A percentile compares a stretch with the other conserved stretches of the same genome.
phyloP scores from a whole-genome alignment of 2,888 invertebrate species.

The Holacanthella duospinosa region DNA sequence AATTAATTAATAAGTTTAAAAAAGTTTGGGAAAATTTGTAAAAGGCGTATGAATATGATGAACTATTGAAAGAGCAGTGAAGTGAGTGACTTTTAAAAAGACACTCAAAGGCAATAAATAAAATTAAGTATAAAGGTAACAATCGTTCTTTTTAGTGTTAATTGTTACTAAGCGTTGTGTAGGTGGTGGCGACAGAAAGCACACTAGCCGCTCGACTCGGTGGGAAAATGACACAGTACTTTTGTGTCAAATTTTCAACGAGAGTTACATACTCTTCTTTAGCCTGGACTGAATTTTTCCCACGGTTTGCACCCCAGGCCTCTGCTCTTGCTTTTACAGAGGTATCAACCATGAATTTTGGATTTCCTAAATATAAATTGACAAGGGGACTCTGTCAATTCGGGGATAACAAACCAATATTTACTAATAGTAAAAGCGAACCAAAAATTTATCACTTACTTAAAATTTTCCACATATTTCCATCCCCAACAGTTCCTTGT shows the following conservation, averaged over 20 bases:
- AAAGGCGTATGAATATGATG: too few relatives aligned
- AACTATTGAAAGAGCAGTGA: too few relatives aligned
- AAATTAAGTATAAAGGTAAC: too few relatives aligned
- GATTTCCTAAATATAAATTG: slow-evolving; percentile 5
- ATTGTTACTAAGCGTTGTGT: too few relatives aligned
- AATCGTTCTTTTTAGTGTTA: too few relatives aligned
- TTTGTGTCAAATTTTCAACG: background rate
- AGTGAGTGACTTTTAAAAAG: too few relatives aligned
- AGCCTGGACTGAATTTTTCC: slow-evolving; percentile 8
- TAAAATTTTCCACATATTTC: slow-evolving; percentile 9
- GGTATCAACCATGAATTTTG: background rate
- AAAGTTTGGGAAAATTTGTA: too few relatives aligned
- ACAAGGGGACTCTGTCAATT: background rate
- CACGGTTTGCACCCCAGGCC: slow-evolving; percentile 5
- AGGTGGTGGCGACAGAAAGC: background rate
- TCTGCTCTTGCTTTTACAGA: background rate
- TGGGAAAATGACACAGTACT: slow-evolving; percentile 9
- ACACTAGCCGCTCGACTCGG: background rate
- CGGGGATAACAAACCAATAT: too few relatives aligned
- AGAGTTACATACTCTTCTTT: slow-evolving; percentile 6
- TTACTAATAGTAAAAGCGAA: too few relatives aligned
- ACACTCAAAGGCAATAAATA: too few relatives aligned
- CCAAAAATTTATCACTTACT: background rate
- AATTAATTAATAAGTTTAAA: too few relatives aligned
- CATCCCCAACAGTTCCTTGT: slow-evolving; percentile 10